Conservation (phyloP, 37 sponge, comb jelly and placozoan species). For the Chondrilla cf. caribensis region DNA sequence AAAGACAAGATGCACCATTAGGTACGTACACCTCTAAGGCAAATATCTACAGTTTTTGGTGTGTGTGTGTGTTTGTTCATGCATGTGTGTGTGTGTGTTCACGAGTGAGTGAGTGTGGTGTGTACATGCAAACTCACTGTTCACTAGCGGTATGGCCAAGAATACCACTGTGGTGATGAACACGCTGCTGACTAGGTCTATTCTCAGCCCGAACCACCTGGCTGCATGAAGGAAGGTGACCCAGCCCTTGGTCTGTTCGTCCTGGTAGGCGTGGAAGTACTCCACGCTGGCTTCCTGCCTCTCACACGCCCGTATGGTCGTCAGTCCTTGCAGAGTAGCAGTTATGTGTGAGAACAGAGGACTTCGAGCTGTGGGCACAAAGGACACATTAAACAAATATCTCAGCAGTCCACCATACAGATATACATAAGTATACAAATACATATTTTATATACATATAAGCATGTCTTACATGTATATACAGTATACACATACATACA, state of each 20-base stretch:
- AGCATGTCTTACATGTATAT: too few species aligned
- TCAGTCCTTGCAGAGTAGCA: slow-evolving; percentile 70
- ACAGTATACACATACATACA: too few species aligned
- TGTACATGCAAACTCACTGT: slow-evolving; percentile 27
- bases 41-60: too few species aligned
- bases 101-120: too few species aligned
- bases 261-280: slow-evolving; percentile 47
- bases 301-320: slow-evolving; percentile 64
- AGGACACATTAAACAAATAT: neutral
- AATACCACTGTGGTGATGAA: slow-evolving; percentile 62
- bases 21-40: too few species aligned
- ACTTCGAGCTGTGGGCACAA: slow-evolving; percentile 63
- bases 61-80: too few species aligned
- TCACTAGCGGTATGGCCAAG: slow-evolving; percentile 33
- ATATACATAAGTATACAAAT: too few species aligned
- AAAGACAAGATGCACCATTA: too few species aligned
- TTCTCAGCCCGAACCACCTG: slow-evolving; percentile 75
- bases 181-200: slow-evolving; percentile 48
- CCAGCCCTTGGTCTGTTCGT: slow-evolving; percentile 67
- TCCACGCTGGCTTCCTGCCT: slow-evolving; percentile 19
- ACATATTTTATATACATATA: too few species aligned
- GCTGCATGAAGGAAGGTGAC: slow-evolving; percentile 50
- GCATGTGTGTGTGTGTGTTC: too few species aligned
- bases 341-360: slow-evolving; percentile 85
- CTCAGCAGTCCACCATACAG: too few species aligned